Evolutionary conservation across 2,888 invertebrate genomes (phyloP).

Genomic region (Callyntrura guangdongensis): DNA sequence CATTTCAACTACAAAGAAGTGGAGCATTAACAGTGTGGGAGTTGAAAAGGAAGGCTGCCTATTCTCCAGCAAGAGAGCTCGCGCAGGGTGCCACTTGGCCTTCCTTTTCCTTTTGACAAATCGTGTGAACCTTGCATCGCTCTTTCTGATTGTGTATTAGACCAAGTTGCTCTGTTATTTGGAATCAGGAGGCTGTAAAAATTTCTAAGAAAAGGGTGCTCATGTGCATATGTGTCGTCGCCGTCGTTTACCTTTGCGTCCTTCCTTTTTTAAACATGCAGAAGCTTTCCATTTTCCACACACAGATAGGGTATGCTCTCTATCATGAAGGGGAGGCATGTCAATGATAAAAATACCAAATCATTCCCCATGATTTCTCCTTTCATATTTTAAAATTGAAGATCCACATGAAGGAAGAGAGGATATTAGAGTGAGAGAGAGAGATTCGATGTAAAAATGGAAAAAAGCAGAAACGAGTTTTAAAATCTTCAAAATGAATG

Average conservation of each 20-base stretch:
- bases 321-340: background rate
- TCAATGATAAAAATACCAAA: constrained; percentile 29
- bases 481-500: constrained; percentile 42
- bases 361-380: constrained; percentile 54
- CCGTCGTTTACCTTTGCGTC: background rate
- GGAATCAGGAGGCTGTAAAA: constrained; percentile 32
- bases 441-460: background rate
- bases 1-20: constrained; percentile 40
- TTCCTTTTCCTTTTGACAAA: constrained; percentile 58
- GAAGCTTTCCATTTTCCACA: background rate
- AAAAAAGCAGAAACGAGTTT: background rate
- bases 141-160: constrained; percentile 34
- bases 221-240: constrained; percentile 21
- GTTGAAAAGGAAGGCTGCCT: background rate
- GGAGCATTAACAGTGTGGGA: background rate
- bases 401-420: background rate
- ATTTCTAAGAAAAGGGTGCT: constrained; percentile 25
- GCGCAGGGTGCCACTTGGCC: constrained; percentile 49
- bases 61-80: background rate
- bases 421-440: background rate
- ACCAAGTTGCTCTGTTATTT: background rate
- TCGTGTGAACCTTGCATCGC: constrained; percentile 62
- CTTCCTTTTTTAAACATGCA: background rate
- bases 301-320: background rate
- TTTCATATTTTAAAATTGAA: background rate